Percentiles rank a stretch among this genome's conserved stretches.
phyloP scores from a whole-genome alignment of 2,797 vertebrate species.

The Lutjanus argentimaculatus region DNA sequence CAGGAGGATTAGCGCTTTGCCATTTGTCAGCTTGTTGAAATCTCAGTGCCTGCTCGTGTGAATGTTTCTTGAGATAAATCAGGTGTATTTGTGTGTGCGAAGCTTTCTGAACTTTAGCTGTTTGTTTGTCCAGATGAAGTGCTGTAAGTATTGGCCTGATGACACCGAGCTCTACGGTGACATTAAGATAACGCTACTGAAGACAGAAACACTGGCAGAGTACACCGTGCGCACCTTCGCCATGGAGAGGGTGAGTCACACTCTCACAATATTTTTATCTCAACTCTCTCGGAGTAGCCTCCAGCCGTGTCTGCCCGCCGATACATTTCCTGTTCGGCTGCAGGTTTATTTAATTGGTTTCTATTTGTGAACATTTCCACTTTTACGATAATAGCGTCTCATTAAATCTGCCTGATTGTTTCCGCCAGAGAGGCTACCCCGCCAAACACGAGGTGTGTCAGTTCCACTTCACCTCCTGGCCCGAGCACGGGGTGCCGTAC shows the following conservation, averaged over 20 bases:
- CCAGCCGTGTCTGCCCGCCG: not conserved
- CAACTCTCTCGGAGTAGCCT: not conserved
- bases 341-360: not conserved
- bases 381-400: not conserved
- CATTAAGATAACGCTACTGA: conserved; percentile 95
- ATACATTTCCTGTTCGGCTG: not conserved
- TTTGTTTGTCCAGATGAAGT: conserved; percentile 91
- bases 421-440: conserved; percentile 91
- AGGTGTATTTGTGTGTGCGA: conserved; percentile 4
- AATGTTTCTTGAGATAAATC: conserved; percentile 17
- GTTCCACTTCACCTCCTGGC: conserved; percentile 98
- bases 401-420: not conserved
- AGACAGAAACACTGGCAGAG: conserved; percentile 93
- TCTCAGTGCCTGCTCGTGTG: not conserved
- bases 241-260: conserved; percentile 91
- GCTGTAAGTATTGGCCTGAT: conserved; percentile 97
- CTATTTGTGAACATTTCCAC: not conserved
- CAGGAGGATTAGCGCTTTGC: not conserved
- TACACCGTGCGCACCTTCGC: conserved; percentile 95
- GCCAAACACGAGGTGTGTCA: conserved; percentile 96
- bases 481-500: conserved; percentile 95
- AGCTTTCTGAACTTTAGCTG: conserved; percentile 18
- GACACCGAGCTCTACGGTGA: conserved; percentile 96
- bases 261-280: conserved; percentile 27
- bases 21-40: not conserved